Conservation (phyloP, 1,140 invertebrate genomes). For the Probaryconus sp. region DNA sequence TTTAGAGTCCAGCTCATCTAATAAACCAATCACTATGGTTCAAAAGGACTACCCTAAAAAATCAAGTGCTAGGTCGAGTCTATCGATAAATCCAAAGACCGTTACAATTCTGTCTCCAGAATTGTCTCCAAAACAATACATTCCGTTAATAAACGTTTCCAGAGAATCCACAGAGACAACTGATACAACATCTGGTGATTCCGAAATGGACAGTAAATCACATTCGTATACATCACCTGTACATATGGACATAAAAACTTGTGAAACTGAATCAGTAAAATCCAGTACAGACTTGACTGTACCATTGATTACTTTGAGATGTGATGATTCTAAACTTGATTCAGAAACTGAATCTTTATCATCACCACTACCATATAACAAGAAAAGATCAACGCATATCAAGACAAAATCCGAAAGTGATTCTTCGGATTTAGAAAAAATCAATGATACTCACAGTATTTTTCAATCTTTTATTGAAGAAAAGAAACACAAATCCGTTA, state of each 20-base stretch:
- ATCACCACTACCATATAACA: conserved; percentile 10
- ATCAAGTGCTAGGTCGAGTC: conserved; percentile 13
- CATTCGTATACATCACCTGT: conserved; percentile 5
- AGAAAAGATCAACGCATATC: conserved; percentile 22
- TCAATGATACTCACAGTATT: conserved; percentile 53
- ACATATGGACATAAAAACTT: conserved; percentile 16
- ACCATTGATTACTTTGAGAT: conserved; percentile 26
- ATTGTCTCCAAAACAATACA: conserved; percentile 29
- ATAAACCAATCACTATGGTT: conserved; percentile 57
- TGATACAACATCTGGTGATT: conserved; percentile 5
- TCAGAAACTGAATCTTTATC: conserved; percentile 29
- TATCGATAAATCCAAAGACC: conserved; percentile 62
- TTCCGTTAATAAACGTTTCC: conserved; percentile 44
- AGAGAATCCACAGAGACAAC: conserved; percentile 24
- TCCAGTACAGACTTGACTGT: conserved; percentile 30
- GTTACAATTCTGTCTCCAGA: conserved; percentile 72
- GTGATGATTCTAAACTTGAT: conserved; percentile 10
- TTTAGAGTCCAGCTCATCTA: conserved; percentile 57
- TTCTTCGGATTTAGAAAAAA: conserved; percentile 51
- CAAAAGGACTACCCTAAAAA: conserved; percentile 50
- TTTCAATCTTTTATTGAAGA: conserved; percentile 50
- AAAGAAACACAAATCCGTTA: conserved; percentile 33
- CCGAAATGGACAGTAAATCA: conserved; percentile 20
- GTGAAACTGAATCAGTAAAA: conserved; percentile 40
- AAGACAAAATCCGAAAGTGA: conserved; percentile 59